Percentiles rank a stretch among this genome's conserved stretches.
These are phyloP conservation scores for Drosophila buzzatii DNA, from an alignment of 2,888 invertebrate genomes.

Conservation along the genomic window DNA sequence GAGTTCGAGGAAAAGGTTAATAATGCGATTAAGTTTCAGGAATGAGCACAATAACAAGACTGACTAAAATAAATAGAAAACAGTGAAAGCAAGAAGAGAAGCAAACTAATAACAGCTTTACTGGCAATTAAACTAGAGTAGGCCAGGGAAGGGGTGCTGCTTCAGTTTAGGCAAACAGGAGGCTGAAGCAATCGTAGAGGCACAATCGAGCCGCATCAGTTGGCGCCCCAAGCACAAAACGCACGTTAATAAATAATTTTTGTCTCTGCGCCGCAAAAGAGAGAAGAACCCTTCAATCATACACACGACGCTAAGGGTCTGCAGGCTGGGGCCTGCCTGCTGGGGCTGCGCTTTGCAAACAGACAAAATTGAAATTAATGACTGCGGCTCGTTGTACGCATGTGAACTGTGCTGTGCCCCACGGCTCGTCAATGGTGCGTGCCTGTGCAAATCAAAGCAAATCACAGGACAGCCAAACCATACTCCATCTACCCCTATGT, in stretches of 20 bases:
- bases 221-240: slow-evolving; percentile 18
- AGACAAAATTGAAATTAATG: slow-evolving; percentile 74
- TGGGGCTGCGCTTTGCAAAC: slow-evolving; percentile 15
- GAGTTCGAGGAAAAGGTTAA: not conserved
- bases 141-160: not conserved
- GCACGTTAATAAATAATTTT: slow-evolving; percentile 74
- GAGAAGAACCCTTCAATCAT: slow-evolving; percentile 47
- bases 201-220: slow-evolving; percentile 2
- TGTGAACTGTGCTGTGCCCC: slow-evolving; percentile 34
- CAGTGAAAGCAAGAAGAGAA: not conserved
- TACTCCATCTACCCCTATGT: not conserved
- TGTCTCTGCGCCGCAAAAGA: slow-evolving; percentile 46
- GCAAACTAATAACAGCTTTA: not conserved
- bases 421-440: slow-evolving; percentile 66
- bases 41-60: no score
- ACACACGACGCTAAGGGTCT: slow-evolving; percentile 6
- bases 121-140: not conserved
- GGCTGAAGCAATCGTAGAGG: not conserved
- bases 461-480: slow-evolving; percentile 28
- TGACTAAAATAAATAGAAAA: not conserved
- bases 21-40: no score
- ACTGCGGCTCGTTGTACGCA: slow-evolving; percentile 27
- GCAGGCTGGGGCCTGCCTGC: not conserved
- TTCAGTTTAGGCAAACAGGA: not conserved
- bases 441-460: slow-evolving; percentile 67